Evolutionary conservation across 1,140 invertebrate species (phyloP).

Genomic region (Drosophila fuyamai): DNA sequence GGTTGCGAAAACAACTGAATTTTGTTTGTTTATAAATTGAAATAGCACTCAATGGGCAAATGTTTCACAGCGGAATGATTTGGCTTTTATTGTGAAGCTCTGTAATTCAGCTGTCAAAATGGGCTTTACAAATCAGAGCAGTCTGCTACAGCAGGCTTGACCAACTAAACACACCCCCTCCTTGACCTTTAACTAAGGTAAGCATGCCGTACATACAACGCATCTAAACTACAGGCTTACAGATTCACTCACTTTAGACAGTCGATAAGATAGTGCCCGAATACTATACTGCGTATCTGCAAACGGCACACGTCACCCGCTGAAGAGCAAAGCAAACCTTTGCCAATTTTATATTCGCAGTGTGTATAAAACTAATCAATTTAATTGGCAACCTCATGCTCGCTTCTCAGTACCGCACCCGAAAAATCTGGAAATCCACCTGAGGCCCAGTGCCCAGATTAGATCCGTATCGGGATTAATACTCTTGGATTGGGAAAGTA

Average conservation of each 20-base stretch:
- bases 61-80: slow-evolving; percentile 17
- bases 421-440: slow-evolving; percentile 4
- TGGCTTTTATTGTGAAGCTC: slow-evolving; percentile 10
- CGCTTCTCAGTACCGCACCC: not conserved
- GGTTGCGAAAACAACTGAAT: slow-evolving; percentile 16
- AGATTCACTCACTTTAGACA: not conserved
- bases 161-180: not conserved
- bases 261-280: slow-evolving; percentile 38
- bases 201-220: not conserved
- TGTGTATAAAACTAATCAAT: slow-evolving; percentile 34
- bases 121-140: slow-evolving; percentile 3
- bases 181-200: slow-evolving; percentile 27
- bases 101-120: not conserved
- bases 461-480: slow-evolving; percentile 21
- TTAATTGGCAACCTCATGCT: slow-evolving; percentile 44
- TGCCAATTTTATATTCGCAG: slow-evolving; percentile 4
- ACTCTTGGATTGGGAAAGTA: slow-evolving; percentile 23
- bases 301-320: slow-evolving; percentile 5
- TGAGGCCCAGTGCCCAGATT: slow-evolving; percentile 16
- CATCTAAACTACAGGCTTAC: slow-evolving; percentile 17
- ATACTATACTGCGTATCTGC: not conserved
- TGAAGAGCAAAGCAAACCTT: slow-evolving; percentile 4
- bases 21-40: slow-evolving; percentile 34
- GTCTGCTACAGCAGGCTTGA: not conserved
- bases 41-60: slow-evolving; percentile 1